A percentile compares a stretch with the other conserved stretches of the same genome.
phyloP scores from a whole-genome alignment of 2,888 invertebrate genomes.

The Phengaris alcon region DNA sequence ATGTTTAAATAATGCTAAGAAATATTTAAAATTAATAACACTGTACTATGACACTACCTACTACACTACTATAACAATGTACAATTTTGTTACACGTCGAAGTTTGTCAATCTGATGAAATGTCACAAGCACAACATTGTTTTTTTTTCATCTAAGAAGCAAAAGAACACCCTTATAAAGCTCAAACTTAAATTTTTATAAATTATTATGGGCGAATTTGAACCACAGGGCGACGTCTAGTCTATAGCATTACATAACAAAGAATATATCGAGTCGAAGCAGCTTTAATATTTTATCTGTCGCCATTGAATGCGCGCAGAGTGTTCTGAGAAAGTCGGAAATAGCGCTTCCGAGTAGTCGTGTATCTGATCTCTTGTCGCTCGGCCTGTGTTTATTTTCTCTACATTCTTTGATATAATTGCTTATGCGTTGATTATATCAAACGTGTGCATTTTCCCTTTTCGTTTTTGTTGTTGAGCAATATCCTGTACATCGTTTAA shows the following conservation, averaged over 20 bases:
- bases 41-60: no score
- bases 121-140: no score
- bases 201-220: no score
- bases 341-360: constrained; percentile 74
- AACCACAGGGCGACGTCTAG: no score
- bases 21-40: no score
- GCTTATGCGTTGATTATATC: constrained; percentile 14
- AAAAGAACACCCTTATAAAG: no score
- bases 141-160: no score
- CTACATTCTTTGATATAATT: constrained; percentile 33
- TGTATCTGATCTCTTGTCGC: constrained; percentile 66
- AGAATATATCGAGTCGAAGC: constrained; percentile 24
- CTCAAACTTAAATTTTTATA: no score
- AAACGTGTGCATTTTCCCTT: constrained; percentile 18
- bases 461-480: constrained; percentile 9
- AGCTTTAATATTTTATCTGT: constrained; percentile 45
- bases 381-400: constrained; percentile 51
- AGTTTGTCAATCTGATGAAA: no score
- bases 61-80: no score
- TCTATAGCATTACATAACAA: not conserved
- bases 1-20: no score
- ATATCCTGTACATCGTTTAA: constrained; percentile 7
- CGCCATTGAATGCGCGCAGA: constrained; percentile 44
- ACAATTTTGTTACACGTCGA: no score
- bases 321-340: constrained; percentile 70